Conservation (phyloP, 2,888 invertebrate species). For the Deilephila porcellus region DNA sequence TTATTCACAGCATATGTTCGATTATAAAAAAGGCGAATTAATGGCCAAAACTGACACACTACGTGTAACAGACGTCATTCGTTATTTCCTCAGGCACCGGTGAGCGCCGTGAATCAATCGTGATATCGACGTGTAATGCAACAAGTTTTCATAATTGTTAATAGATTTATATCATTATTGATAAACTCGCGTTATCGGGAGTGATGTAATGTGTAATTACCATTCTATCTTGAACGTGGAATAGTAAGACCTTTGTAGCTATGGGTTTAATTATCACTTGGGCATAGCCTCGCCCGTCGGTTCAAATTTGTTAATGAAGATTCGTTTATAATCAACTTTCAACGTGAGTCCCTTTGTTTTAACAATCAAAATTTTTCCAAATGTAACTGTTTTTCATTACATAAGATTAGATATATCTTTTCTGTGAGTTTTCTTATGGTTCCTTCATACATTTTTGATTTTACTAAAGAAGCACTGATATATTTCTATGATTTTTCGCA, state of each 20-base stretch:
- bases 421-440: too few species aligned
- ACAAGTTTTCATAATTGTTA: slow-evolving; percentile 47
- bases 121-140: slow-evolving; percentile 36
- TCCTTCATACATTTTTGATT: too few species aligned
- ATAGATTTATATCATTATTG: slow-evolving; percentile 44
- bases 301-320: slow-evolving; percentile 53
- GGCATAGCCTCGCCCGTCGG: slow-evolving; percentile 49
- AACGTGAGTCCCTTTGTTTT: not conserved
- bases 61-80: slow-evolving; percentile 46
- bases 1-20: slow-evolving; percentile 39
- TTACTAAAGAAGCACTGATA: too few species aligned
- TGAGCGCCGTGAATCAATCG: slow-evolving; percentile 53
- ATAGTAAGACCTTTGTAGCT: slow-evolving; percentile 55
- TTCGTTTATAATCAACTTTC: slow-evolving; percentile 36
- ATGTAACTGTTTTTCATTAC: too few species aligned
- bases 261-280: slow-evolving; percentile 62
- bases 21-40: slow-evolving; percentile 49
- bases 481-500: too few species aligned
- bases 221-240: slow-evolving; percentile 50
- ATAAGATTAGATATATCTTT: too few species aligned
- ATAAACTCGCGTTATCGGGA: slow-evolving; percentile 33
- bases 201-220: slow-evolving; percentile 31
- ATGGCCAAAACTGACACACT: slow-evolving; percentile 45
- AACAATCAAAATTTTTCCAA: too few species aligned
- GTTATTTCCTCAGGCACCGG: slow-evolving; percentile 44